Evolutionary conservation across 2,888 invertebrate species (phyloP), one percentile per base, ranked within the genome.

Genomic region (Tinea pellionella): DNA sequence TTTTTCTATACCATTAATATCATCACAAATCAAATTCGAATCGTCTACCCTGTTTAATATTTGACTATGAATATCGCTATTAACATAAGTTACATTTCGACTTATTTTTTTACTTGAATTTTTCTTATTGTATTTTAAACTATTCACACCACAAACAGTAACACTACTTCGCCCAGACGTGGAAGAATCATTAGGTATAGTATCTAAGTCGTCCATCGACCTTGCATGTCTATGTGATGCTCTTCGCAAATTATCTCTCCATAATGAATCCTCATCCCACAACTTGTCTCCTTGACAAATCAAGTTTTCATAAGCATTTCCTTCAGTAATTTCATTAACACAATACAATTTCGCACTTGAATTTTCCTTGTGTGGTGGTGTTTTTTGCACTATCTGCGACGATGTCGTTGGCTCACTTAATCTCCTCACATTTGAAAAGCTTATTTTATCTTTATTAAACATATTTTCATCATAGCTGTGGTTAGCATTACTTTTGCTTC

Each of bases 191-290:
- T 66, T 63, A 18, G 78, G 76, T 64, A 77, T 68, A 12, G 78
- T 70, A 65, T 95, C 95, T 60, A 96, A 88, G 77, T 95, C 94
- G 68, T 96, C 95, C 80, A 95, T 87, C 0, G 95, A 95, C 60
- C 94, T 89, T 0, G 95, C 94, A 70, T 95, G 95, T 41, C 94
- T 88, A 67, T 94, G 91, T 63, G 94, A 94, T 0, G 94, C 94
- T 63, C 92, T 89, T 63, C 95, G 88, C 59, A 95, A 81, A 69
- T 93, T 93, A 69, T 95, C 95, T 61, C 93, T 88, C 95, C 95
- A 95, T 30, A 94, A 80, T 7, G 90, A 83, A 77, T 95, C 95
- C 77, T 95, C 94, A 70, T 94, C 95, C 94, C 94, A 95, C 42
- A 93, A 89, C 73, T 92, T 91, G 68, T 93, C 93, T 58, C 92